phyloP scores from a whole-genome alignment of 2,797 vertebrate species.

The Aratinga solstitialis region DNA sequence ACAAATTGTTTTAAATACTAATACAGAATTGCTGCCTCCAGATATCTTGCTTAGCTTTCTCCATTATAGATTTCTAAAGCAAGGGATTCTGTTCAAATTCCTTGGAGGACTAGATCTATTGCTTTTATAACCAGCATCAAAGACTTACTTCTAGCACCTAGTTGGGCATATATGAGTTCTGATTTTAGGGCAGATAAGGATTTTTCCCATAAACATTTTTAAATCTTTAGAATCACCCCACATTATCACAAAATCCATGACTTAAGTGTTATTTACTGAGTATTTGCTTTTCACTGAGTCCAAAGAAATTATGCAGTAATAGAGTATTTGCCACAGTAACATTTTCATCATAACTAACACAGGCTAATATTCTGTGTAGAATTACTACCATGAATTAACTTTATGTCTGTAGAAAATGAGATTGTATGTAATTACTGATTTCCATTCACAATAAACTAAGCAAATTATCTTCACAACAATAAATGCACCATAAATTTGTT shows the following conservation, averaged over 20 bases:
- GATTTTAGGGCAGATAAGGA: conserved; percentile 1
- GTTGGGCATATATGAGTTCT: neutral
- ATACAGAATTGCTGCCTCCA: neutral
- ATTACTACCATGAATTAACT: conserved; percentile 84
- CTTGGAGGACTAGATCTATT: neutral
- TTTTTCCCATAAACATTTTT: neutral
- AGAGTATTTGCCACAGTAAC: conserved; percentile 69
- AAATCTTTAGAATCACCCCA: neutral
- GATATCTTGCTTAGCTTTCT: neutral
- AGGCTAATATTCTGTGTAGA: conserved; percentile 82
- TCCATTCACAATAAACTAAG: conserved; percentile 85
- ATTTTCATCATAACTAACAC: conserved; percentile 79
- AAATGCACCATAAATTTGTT: conserved; percentile 83
- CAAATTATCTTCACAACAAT: conserved; percentile 82
- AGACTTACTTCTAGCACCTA: neutral
- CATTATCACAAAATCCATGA: conserved; percentile 51
- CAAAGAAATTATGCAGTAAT: conserved; percentile 61
- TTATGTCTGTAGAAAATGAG: conserved; percentile 81
- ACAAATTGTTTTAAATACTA: neutral
- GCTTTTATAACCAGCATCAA: neutral
- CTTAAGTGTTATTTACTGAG: conserved; percentile 55
- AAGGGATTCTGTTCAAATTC: neutral
- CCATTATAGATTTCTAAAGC: neutral
- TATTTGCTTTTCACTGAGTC: conserved; percentile 65
- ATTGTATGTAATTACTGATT: conserved; percentile 84